phyloP scores from a whole-genome alignment of 2,113 vertebrate species.

The Amia ocellicauda region DNA sequence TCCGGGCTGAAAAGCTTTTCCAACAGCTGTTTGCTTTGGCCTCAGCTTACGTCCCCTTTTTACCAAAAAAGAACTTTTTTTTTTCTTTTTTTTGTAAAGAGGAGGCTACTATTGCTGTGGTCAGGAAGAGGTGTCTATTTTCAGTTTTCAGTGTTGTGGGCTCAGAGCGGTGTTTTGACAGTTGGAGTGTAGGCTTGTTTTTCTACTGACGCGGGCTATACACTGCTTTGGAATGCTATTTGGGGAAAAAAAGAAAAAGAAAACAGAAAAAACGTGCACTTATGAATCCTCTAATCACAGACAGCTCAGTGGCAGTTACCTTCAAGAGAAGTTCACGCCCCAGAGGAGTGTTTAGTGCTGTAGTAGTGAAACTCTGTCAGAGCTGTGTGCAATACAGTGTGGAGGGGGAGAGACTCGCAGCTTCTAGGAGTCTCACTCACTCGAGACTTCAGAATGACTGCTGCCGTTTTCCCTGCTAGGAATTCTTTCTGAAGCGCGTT shows the following conservation, averaged over 20 bases:
- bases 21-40: constrained; percentile 80
- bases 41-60: constrained; percentile 34
- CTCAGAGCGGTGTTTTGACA: constrained; percentile 66
- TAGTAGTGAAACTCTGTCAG: constrained; percentile 60
- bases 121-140: constrained; percentile 68
- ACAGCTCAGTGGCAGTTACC: constrained; percentile 67
- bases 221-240: constrained; percentile 51
- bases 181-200: constrained; percentile 51
- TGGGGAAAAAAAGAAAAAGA: constrained; percentile 39
- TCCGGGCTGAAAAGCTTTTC: constrained; percentile 73
- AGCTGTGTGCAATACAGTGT: constrained; percentile 32
- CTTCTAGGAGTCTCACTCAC: constrained; percentile 56
- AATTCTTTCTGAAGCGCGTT: constrained; percentile 43
- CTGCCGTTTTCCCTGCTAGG: constrained; percentile 47
- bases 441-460: constrained; percentile 57
- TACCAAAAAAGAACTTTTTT: background rate
- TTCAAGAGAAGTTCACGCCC: constrained; percentile 76
- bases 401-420: constrained; percentile 50
- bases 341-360: constrained; percentile 74
- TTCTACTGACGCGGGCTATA: constrained; percentile 40
- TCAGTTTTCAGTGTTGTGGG: constrained; percentile 59
- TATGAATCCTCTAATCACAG: constrained; percentile 62
- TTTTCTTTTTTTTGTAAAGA: constrained; percentile 50
- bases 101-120: constrained; percentile 68
- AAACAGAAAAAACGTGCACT: constrained; percentile 31